These are phyloP conservation scores for Lucilia cuprina DNA, from an alignment of 1,140 invertebrate species.

Conservation along the genomic window DNA sequence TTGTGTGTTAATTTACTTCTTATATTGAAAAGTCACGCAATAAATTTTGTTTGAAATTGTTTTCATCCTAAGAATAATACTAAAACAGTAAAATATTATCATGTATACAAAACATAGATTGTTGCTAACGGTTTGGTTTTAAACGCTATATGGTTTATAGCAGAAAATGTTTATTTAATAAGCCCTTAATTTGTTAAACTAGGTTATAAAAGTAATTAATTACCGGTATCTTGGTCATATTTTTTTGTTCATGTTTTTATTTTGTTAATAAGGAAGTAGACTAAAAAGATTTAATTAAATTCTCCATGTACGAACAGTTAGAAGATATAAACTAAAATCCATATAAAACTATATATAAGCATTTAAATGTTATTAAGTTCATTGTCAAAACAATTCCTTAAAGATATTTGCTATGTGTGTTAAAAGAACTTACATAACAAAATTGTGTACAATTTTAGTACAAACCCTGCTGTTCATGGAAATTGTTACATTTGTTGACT, in stretches of 20 bases:
- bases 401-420: background rate
- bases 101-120: too few species aligned
- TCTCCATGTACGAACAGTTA: background rate
- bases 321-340: background rate
- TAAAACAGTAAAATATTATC: too few species aligned
- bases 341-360: background rate
- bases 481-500: too few species aligned
- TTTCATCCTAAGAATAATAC: too few species aligned
- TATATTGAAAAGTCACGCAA: background rate
- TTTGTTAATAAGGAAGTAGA: background rate
- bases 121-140: too few species aligned
- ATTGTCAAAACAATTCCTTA: background rate
- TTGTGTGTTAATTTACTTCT: too few species aligned
- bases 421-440: too few species aligned
- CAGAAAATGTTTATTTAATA: background rate
- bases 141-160: too few species aligned
- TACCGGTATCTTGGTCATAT: background rate
- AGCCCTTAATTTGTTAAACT: background rate
- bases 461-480: too few species aligned
- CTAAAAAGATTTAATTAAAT: background rate
- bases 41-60: background rate
- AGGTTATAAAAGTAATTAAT: background rate
- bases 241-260: background rate
- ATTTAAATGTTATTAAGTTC: constrained; percentile 11
- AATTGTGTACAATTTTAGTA: too few species aligned